Conservation (phyloP, 2,113 vertebrate species). For the Dasyornis broadbenti region DNA sequence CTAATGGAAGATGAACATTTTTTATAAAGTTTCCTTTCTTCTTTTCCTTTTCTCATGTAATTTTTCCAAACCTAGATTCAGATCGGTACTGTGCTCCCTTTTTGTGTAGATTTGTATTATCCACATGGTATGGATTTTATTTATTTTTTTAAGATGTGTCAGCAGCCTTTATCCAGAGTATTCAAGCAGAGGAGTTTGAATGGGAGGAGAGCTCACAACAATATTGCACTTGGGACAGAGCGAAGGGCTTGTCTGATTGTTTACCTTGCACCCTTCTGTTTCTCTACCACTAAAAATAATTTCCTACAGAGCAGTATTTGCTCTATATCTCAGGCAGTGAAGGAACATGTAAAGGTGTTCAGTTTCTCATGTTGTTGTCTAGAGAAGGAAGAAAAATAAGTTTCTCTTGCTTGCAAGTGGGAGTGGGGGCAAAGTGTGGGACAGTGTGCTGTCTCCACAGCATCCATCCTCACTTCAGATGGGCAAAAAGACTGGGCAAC, state of each 20-base stretch:
- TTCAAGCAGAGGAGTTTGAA: not conserved
- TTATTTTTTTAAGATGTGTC: accelerated
- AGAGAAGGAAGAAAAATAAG: not conserved
- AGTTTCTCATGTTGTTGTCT: not conserved
- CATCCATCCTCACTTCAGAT: not conserved
- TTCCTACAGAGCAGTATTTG: not conserved
- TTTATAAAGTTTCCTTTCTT: not conserved
- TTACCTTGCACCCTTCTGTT: not conserved
- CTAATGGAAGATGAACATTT: not conserved
- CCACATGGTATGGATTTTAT: accelerated
- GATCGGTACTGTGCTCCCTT: not conserved
- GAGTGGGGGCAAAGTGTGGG: not conserved
- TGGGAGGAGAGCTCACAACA: not conserved
- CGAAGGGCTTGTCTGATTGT: not conserved
- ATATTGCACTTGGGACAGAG: not conserved
- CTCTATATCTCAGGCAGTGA: not conserved
- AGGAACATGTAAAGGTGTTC: not conserved
- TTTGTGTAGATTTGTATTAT: not conserved
- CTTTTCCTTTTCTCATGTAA: not conserved
- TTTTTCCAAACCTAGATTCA: not conserved
- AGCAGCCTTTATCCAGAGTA: not conserved
- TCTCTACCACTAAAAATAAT: not conserved
- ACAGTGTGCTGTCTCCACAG: not conserved
- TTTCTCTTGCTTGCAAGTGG: not conserved
- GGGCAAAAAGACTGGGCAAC: not conserved